Evolutionary conservation across 2,888 invertebrate genomes (phyloP).

Genomic region (Machimus rusticus): DNA sequence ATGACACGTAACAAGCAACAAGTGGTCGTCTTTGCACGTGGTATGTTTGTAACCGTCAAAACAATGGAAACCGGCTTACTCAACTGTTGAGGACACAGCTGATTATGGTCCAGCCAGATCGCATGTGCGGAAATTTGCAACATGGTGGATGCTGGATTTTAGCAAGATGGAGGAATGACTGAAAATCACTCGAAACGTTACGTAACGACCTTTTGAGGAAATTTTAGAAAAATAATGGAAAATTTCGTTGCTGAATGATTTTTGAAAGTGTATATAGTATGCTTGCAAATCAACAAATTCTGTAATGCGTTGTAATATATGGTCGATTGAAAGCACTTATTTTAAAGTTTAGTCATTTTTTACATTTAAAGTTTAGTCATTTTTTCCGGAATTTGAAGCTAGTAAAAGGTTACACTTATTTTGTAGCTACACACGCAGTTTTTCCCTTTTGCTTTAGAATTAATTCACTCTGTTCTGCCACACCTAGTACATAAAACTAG

Average conservation of each 20-base stretch:
- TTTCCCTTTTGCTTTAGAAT: not conserved
- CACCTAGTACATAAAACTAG: not conserved
- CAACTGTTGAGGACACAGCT: conserved; percentile 6
- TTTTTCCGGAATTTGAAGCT: not conserved
- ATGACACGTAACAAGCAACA: not conserved
- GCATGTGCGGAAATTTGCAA: conserved; percentile 39
- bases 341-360: not conserved
- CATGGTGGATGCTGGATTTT: conserved; percentile 35
- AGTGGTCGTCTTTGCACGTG: not conserved
- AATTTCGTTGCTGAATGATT: not conserved
- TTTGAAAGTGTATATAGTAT: not conserved
- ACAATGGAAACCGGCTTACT: not conserved
- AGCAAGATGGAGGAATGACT: not conserved
- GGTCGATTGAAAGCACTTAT: not conserved
- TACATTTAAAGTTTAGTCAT: not conserved
- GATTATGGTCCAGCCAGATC: conserved; percentile 36
- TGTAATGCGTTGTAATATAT: not conserved
- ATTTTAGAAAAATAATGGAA: not conserved
- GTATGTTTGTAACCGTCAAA: not conserved
- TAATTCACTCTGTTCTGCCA: not conserved
- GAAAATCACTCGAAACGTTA: not conserved
- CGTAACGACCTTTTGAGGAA: not conserved
- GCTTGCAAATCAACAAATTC: not conserved
- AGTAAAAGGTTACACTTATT: not conserved
- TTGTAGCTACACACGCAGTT: not conserved